Percentiles rank a stretch among this genome's conserved stretches.
phyloP scores from a whole-genome alignment of 2,113 vertebrate genomes.

The Leuciscus idus region DNA sequence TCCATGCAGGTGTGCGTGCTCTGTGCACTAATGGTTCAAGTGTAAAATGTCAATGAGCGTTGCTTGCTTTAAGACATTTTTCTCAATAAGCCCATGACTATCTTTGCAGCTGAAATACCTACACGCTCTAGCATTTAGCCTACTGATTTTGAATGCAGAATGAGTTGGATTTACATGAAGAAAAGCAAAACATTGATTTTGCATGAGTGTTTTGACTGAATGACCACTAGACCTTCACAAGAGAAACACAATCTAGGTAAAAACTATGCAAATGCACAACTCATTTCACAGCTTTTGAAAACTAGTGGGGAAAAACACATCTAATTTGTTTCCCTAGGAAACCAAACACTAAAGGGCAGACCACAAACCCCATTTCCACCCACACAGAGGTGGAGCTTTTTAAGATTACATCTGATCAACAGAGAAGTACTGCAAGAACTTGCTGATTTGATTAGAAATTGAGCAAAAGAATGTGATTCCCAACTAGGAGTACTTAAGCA shows the following conservation, averaged over 20 bases:
- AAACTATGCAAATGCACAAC: conserved; percentile 23
- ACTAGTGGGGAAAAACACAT: not conserved
- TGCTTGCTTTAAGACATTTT: conserved; percentile 51
- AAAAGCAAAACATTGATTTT: conserved; percentile 22
- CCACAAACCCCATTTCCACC: conserved; percentile 14
- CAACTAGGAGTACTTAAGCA: not conserved
- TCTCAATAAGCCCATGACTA: conserved; percentile 56
- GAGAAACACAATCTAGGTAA: not conserved
- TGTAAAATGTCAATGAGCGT: conserved; percentile 61
- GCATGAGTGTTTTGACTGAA: conserved; percentile 23
- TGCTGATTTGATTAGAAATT: too few species aligned
- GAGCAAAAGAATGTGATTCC: not conserved
- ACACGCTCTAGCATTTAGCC: not conserved
- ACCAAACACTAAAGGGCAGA: conserved; percentile 1
- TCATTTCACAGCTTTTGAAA: conserved; percentile 18
- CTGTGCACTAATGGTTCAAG: conserved; percentile 44
- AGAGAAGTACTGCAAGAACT: not conserved
- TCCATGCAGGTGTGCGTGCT: conserved; percentile 57
- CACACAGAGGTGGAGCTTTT: not conserved
- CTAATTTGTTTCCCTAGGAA: conserved; percentile 6
- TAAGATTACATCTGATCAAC: conserved; percentile 7
- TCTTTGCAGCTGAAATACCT: not conserved
- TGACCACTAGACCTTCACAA: conserved; percentile 9
- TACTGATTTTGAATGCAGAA: conserved; percentile 1
- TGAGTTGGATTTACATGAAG: conserved; percentile 8